These are phyloP conservation scores for Macropus fuliginosus DNA, from an alignment of 2,797 vertebrate species.

Conservation along the genomic window DNA sequence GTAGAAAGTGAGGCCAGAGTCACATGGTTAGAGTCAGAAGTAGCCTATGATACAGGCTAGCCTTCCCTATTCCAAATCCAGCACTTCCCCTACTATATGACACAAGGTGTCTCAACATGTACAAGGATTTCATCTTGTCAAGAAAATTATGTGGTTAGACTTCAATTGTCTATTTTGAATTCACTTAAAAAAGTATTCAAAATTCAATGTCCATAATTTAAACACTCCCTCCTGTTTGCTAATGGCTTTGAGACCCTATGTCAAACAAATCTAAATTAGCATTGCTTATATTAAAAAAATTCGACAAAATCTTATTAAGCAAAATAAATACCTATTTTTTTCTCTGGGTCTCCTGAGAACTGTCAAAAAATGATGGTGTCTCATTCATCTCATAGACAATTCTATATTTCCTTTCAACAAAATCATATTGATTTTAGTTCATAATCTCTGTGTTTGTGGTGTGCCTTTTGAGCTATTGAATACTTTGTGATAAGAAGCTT, in stretches of 20 bases:
- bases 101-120: neutral
- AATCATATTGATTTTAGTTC: slow-evolving; percentile 38
- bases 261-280: slow-evolving; percentile 4
- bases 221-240: slow-evolving; percentile 28
- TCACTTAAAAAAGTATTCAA: slow-evolving; percentile 42
- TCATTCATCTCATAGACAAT: neutral
- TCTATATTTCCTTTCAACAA: neutral
- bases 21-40: neutral
- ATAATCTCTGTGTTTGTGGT: slow-evolving; percentile 29
- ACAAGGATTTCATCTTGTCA: neutral
- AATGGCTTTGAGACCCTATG: neutral
- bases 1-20: neutral
- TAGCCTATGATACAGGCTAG: neutral
- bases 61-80: neutral
- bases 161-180: neutral
- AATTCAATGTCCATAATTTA: slow-evolving; percentile 1
- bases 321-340: neutral
- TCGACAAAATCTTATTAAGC: neutral
- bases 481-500: slow-evolving; percentile 25
- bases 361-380: neutral
- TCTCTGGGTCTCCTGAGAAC: slow-evolving; percentile 9
- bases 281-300: slow-evolving; percentile 2
- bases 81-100: neutral
- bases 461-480: slow-evolving; percentile 44
- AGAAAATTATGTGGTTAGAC: slow-evolving; percentile 26